Evolutionary conservation across 2,113 vertebrate species (phyloP).

Genomic region (Neolamprologus sp.): DNA sequence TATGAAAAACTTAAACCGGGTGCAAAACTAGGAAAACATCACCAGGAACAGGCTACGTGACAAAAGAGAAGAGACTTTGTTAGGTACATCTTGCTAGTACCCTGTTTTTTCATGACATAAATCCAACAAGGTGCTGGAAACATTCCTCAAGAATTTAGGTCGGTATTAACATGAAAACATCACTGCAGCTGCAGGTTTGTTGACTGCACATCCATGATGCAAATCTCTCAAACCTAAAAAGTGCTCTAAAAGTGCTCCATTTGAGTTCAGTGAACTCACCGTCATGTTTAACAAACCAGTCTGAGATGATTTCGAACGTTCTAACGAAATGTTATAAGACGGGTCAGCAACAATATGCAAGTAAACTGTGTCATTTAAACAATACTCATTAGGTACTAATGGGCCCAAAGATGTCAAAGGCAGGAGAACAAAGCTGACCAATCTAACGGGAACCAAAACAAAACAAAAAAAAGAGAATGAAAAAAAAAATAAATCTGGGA

Average conservation of each 20-base stretch:
- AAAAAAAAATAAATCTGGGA: not conserved
- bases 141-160: not conserved
- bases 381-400: not conserved
- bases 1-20: not conserved
- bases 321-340: not conserved
- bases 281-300: not conserved
- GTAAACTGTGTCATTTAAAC: not conserved
- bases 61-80: not conserved
- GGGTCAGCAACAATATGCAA: not conserved
- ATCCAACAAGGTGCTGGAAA: not conserved
- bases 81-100: not conserved
- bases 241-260: not conserved
- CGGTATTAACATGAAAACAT: not conserved
- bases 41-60: not conserved
- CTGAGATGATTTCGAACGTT: not conserved
- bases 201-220: not conserved
- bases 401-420: not conserved
- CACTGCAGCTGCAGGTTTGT: not conserved
- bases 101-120: not conserved
- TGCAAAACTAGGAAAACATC: not conserved
- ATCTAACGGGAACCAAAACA: not conserved
- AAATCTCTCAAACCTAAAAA: not conserved
- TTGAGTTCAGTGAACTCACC: not conserved
- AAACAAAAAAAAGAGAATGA: not conserved
- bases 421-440: not conserved